phyloP scores from a whole-genome alignment of 2,888 invertebrate species.

The Epinotia bilunana region DNA sequence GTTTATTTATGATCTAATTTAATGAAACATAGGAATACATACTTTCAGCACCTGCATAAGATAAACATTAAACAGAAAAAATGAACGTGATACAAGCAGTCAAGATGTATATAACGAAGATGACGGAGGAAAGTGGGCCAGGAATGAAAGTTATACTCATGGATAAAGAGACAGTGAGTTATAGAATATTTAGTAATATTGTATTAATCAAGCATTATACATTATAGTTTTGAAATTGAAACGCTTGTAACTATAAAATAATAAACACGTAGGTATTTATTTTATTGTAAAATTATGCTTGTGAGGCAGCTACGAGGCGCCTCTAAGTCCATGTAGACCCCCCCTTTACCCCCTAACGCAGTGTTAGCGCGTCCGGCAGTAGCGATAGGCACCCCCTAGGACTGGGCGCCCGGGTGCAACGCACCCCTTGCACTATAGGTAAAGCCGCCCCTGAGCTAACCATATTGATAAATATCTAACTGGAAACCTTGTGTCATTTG shows the following conservation, averaged over 20 bases:
- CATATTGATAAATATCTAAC: not conserved
- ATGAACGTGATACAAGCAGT: constrained; percentile 98
- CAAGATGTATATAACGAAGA: constrained; percentile 97
- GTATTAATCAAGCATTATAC: not conserved
- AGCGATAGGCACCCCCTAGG: too few relatives aligned
- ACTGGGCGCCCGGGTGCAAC: too few relatives aligned
- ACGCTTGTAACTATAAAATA: not conserved
- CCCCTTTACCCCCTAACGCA: too few relatives aligned
- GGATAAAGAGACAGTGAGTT: constrained; percentile 97
- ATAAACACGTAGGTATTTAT: not conserved
- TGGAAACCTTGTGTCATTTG: not conserved
- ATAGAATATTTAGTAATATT: not conserved
- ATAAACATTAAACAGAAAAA: constrained; percentile 56
- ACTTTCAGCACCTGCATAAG: not conserved
- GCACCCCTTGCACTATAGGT: too few relatives aligned
- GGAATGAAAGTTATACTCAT: constrained; percentile 99
- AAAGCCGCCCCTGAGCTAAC: not conserved
- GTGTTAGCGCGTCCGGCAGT: too few relatives aligned
- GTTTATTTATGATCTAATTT: constrained; percentile 22
- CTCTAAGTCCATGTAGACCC: too few relatives aligned
- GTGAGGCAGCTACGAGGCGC: not conserved
- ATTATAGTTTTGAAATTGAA: not conserved
- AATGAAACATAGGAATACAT: constrained; percentile 9
- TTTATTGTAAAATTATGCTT: constrained; percentile 20
- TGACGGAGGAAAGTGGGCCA: constrained; percentile 98